Percentiles rank a stretch among this genome's conserved stretches.
These are phyloP conservation scores for Sebastes paucispinis DNA, from an alignment of 2,797 vertebrate species.

Conservation along the genomic window DNA sequence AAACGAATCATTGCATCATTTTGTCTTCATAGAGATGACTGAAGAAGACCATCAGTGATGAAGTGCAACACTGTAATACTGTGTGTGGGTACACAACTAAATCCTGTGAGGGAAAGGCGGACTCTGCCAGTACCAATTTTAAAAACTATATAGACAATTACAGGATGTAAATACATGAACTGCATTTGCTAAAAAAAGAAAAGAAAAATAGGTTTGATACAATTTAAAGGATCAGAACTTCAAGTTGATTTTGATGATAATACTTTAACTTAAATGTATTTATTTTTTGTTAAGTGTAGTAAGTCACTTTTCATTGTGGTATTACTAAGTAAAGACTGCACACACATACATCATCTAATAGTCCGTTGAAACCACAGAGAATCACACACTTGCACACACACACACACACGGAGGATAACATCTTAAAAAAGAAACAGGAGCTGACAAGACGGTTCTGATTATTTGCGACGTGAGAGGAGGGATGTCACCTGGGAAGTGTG, in stretches of 20 bases:
- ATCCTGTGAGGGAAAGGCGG: not conserved
- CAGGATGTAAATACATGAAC: not conserved
- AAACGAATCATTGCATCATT: not conserved
- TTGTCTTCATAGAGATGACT: not conserved
- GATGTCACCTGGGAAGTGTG: conserved; percentile 75
- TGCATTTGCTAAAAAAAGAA: not conserved
- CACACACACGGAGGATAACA: not conserved
- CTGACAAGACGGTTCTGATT: conserved; percentile 65
- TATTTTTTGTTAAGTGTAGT: not conserved
- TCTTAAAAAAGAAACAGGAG: conserved; percentile 49
- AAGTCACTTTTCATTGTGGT: not conserved
- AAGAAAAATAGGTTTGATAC: not conserved
- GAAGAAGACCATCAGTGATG: not conserved
- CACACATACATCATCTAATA: not conserved
- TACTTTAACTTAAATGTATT: not conserved
- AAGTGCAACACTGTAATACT: not conserved
- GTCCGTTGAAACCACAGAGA: not conserved
- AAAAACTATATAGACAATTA: not conserved
- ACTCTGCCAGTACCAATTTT: not conserved
- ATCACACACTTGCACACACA: not conserved
- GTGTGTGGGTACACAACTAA: not conserved
- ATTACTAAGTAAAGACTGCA: not conserved
- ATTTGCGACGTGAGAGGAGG: conserved; percentile 62
- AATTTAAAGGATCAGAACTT: not conserved
- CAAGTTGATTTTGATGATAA: not conserved